These are phyloP conservation scores for Antennarius maculatus DNA, from an alignment of 2,797 vertebrate genomes.

Conservation along the genomic window DNA sequence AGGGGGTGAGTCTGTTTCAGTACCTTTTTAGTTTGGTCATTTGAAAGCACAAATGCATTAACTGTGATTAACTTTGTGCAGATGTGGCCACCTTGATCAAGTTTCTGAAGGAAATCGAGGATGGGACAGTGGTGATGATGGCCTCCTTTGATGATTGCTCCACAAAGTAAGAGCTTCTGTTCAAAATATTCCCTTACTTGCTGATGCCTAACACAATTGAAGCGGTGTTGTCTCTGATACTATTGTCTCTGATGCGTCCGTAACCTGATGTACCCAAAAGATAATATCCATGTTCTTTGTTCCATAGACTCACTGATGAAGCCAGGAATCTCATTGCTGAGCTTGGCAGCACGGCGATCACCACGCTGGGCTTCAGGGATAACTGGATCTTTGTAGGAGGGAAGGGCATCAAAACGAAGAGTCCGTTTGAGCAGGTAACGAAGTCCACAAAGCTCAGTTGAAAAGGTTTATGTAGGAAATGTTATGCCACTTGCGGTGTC, in stretches of 20 bases:
- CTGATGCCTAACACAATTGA: not conserved
- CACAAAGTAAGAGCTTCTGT: constrained; percentile 86
- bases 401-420: constrained; percentile 98
- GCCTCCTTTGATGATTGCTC: constrained; percentile 93
- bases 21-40: not conserved
- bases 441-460: too few relatives aligned
- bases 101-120: constrained; percentile 88
- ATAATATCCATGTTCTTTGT: constrained; percentile 4
- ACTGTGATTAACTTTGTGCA: constrained; percentile 50
- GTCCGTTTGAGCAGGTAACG: constrained; percentile 95
- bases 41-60: not conserved
- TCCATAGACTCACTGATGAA: constrained; percentile 89
- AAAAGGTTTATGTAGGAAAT: too few relatives aligned
- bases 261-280: not conserved
- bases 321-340: constrained; percentile 88
- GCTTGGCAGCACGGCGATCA: constrained; percentile 88
- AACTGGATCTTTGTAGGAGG: constrained; percentile 99
- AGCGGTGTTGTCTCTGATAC: not conserved
- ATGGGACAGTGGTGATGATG: constrained; percentile 94
- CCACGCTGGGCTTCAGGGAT: constrained; percentile 90
- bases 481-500: too few relatives aligned
- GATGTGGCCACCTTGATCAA: constrained; percentile 90
- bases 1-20: constrained; percentile 86
- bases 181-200: too few relatives aligned
- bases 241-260: not conserved